phyloP scores from a whole-genome alignment of 2,797 vertebrate genomes.

The Phalloptychus januarius region DNA sequence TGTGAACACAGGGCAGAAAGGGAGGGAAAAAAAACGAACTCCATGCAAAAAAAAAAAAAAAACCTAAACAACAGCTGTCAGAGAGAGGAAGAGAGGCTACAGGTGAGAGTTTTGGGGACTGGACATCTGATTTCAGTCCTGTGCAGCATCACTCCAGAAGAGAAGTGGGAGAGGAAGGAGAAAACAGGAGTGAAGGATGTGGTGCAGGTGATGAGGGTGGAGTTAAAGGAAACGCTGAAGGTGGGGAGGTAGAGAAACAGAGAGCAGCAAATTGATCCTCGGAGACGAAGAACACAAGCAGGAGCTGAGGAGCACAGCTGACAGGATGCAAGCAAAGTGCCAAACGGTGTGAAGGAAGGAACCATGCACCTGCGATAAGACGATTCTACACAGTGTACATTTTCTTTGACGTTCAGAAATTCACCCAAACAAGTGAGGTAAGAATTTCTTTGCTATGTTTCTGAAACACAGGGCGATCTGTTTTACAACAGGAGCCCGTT shows the following conservation, averaged over 20 bases:
- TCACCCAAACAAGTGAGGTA: constrained; percentile 47
- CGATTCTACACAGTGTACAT: neutral
- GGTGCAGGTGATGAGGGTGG: constrained; percentile 68
- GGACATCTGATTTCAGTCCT: constrained; percentile 10
- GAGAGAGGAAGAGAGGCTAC: neutral
- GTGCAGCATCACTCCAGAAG: neutral
- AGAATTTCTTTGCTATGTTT: neutral
- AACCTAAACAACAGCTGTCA: neutral
- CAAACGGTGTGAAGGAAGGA: constrained; percentile 12
- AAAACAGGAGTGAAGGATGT: constrained; percentile 21
- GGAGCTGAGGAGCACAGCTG: constrained; percentile 35
- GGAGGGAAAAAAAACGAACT: constrained; percentile 11
- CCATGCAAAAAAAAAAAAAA: neutral
- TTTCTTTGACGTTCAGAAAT: constrained; percentile 22
- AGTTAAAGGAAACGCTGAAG: constrained; percentile 58
- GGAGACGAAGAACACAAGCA: constrained; percentile 54
- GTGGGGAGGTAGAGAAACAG: constrained; percentile 69
- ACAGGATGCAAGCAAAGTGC: constrained; percentile 31
- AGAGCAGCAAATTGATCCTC: constrained; percentile 53
- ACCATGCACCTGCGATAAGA: constrained; percentile 33
- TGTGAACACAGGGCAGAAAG: constrained; percentile 49
- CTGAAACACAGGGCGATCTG: neutral
- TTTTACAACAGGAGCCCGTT: neutral
- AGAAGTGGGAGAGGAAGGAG: constrained; percentile 31
- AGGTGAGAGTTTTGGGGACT: neutral